Base-by-base conservation (phyloP, 2,797 vertebrate genomes). In the Simalia tracyae region DNA sequence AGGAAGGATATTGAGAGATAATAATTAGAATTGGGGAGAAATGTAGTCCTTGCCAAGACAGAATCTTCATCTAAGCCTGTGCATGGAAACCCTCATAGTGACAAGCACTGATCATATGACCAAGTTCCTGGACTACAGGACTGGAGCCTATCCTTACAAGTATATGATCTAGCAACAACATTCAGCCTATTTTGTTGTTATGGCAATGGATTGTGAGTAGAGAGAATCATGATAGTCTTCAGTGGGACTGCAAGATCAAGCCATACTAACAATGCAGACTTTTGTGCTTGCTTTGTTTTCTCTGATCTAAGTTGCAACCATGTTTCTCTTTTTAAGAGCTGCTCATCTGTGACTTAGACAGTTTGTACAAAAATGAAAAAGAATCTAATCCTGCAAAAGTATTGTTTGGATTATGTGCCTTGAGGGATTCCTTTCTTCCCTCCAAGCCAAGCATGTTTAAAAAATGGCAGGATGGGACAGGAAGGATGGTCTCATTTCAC, bases 361-460 rank as follows among this genome's bases (percentile, higher is more conserved):
- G 68, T n/a, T 88, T 26, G 9, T 64, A 87, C 42, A 76, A 93
- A 87, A 28, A 87, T 10, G 4, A 50, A 84, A 90, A 76, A 95
- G 50, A 92, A 86, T 61, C 72, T 76, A 94, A 22, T 66, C 91
- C 91, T 92, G 94, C 92, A 93, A 85, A 95, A 54, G 88, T 61
- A 93, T 90, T 92, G 94, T 92, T 93, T 94, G 94, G 84, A 95
- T 96, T 96, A 96, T 94, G 95, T 91, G 95, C 92, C 26, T 89
- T 88, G 92, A 96, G 86, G 95, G 94, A 42, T 96, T 91, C 89
- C 46, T 88, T 95, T 91, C 59, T 84, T 96, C 88, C 90, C 93
- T 93, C 94, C 91, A 89, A 94, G 94, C 88, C 95, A 95, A 96
- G 86, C 86, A 94, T 50, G 94, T 94, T 96, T 93, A 95, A 95